A percentile compares a stretch with the other conserved stretches of the same genome.
Conservation (phyloP, 2,888 invertebrate species). For the Brenthis daphne region DNA sequence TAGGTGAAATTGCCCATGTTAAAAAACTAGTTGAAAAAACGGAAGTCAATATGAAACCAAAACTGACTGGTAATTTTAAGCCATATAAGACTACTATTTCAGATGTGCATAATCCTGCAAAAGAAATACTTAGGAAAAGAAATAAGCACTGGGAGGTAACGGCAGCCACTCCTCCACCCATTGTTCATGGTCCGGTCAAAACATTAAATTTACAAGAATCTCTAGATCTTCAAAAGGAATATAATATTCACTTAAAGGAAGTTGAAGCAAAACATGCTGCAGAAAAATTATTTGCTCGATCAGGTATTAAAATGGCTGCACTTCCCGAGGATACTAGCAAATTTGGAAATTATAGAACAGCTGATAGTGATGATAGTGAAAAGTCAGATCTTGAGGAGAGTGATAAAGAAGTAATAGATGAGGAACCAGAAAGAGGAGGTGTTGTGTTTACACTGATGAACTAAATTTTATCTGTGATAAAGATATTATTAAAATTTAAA, state of each 20-base stretch:
- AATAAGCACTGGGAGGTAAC: slow-evolving; percentile 84
- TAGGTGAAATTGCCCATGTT: slow-evolving; percentile 74
- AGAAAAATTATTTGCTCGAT: slow-evolving; percentile 71
- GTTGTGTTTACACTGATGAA: slow-evolving; percentile 78
- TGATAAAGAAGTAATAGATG: slow-evolving; percentile 81
- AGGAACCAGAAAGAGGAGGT: slow-evolving; percentile 80
- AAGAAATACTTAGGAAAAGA: slow-evolving; percentile 76
- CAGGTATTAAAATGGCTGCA: slow-evolving; percentile 64
- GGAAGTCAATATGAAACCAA: slow-evolving; percentile 61
- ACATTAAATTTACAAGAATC: slow-evolving; percentile 80
- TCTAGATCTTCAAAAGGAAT: slow-evolving; percentile 78
- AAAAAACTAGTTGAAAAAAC: slow-evolving; percentile 80
- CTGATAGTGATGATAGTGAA: slow-evolving; percentile 60
- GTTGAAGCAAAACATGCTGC: slow-evolving; percentile 82
- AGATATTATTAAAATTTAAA: background rate
- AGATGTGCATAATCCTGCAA: slow-evolving; percentile 79
- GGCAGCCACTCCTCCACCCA: slow-evolving; percentile 84
- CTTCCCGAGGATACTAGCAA: slow-evolving; percentile 56
- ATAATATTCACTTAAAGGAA: slow-evolving; percentile 69
- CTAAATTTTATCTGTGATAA: slow-evolving; percentile 43
- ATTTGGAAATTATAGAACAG: slow-evolving; percentile 67
- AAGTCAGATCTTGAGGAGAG: slow-evolving; percentile 71
- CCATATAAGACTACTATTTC: slow-evolving; percentile 82
- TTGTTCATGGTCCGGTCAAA: slow-evolving; percentile 79
- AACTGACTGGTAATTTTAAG: slow-evolving; percentile 71